Conservation (phyloP, 2,888 invertebrate species). For the Polyploca ridens region DNA sequence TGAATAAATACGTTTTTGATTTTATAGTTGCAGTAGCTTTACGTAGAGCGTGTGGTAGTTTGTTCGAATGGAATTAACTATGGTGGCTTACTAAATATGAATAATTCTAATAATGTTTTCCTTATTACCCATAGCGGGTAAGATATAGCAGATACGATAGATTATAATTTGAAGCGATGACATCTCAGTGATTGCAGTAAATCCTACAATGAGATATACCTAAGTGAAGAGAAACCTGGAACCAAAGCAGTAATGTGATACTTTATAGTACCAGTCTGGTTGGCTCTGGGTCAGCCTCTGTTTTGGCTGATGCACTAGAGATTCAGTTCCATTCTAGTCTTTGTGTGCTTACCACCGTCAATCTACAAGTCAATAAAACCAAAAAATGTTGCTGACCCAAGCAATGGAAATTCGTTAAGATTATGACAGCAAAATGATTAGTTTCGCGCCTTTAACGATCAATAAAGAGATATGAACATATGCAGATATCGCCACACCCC, state of each 20-base stretch:
- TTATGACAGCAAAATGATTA: slow-evolving; percentile 54
- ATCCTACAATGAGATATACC: no score
- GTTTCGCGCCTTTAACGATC: slow-evolving; percentile 50
- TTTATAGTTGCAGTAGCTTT: slow-evolving; percentile 22
- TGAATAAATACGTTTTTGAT: slow-evolving; percentile 32
- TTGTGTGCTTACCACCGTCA: no score
- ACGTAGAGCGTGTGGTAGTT: background rate
- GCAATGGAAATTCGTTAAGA: slow-evolving; percentile 64
- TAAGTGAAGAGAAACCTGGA: no score
- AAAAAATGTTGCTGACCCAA: slow-evolving; percentile 36
- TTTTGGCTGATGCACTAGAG: no score
- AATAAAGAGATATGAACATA: slow-evolving; percentile 56
- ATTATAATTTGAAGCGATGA: no score
- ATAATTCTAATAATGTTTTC: background rate
- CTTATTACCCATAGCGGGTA: no score
- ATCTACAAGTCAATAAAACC: background rate
- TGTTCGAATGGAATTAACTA: background rate
- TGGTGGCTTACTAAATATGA: background rate
- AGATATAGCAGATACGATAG: no score
- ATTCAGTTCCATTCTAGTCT: no score
- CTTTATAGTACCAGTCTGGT: no score
- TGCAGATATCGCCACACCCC: slow-evolving; percentile 50
- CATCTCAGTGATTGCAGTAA: no score
- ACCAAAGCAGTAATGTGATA: no score
- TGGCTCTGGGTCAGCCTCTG: no score